These are phyloP conservation scores for Hesperophylax magnus DNA, from an alignment of 1,140 invertebrate species.

Conservation along the genomic window DNA sequence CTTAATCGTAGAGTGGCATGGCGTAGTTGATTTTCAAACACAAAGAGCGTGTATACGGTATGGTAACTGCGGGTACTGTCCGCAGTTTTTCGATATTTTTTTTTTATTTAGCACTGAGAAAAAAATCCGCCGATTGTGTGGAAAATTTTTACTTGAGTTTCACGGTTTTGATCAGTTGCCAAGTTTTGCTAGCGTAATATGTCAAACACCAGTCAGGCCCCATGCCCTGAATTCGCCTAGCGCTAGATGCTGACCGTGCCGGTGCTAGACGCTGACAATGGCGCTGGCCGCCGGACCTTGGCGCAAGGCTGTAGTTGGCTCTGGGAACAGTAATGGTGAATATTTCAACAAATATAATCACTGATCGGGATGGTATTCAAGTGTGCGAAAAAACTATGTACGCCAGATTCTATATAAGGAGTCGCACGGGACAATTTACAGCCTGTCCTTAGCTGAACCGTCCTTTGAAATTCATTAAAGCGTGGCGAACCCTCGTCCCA, in stretches of 20 bases:
- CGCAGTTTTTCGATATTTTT: too few species aligned
- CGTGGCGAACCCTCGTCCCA: conserved; percentile 49
- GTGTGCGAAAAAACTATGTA: conserved; percentile 20
- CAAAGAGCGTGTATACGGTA: too few species aligned
- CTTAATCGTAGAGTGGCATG: too few species aligned
- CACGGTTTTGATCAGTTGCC: conserved; percentile 45
- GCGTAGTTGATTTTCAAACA: too few species aligned
- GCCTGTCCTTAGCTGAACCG: conserved; percentile 38
- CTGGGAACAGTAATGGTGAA: background rate
- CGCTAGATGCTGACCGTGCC: background rate
- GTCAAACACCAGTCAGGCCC: too few species aligned
- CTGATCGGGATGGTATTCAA: conserved; percentile 17
- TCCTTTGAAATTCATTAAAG: conserved; percentile 56
- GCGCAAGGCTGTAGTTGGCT: background rate
- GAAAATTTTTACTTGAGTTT: conserved; percentile 15
- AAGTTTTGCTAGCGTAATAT: background rate
- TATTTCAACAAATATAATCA: conserved; percentile 7
- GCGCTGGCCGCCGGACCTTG: background rate
- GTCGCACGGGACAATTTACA: conserved; percentile 51
- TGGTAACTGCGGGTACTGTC: too few species aligned
- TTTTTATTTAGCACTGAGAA: background rate
- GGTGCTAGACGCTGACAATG: background rate
- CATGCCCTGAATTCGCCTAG: too few species aligned
- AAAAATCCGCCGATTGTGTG: background rate
- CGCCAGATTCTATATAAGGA: conserved; percentile 25